A percentile compares a stretch with the other conserved stretches of the same genome.
These are phyloP conservation scores for Lysiphlebus fabarum DNA, from an alignment of 1,140 invertebrate species.

Conservation along the genomic window DNA sequence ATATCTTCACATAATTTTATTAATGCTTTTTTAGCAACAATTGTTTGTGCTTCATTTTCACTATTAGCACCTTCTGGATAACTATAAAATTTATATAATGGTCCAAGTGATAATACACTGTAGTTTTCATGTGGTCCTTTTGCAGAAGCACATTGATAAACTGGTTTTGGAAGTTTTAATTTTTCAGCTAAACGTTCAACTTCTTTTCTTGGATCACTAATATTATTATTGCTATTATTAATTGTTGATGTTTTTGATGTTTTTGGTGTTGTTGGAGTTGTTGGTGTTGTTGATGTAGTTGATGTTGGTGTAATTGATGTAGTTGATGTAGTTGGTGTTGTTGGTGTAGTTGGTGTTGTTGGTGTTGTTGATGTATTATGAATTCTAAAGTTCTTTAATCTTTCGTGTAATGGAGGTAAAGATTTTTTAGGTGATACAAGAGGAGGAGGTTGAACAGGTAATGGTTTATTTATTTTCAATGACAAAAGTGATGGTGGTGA, in stretches of 20 bases:
- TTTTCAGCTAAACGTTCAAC: conserved; percentile 18
- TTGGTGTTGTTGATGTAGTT: conserved; percentile 26
- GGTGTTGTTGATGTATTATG: conserved; percentile 26
- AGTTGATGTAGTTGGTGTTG: neutral
- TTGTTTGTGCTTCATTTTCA: conserved; percentile 54
- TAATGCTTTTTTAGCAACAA: conserved; percentile 58
- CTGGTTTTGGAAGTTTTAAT: conserved; percentile 28
- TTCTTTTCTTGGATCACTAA: conserved; percentile 32
- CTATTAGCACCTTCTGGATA: conserved; percentile 60
- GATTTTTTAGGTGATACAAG: no score
- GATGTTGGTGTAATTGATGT: no score
- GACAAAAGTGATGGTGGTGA: no score
- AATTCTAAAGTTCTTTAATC: no score
- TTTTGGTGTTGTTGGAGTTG: neutral
- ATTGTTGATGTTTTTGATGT: neutral
- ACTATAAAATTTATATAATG: conserved; percentile 51
- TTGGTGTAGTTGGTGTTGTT: neutral
- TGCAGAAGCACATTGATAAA: conserved; percentile 29
- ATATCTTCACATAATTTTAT: conserved; percentile 44
- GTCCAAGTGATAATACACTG: conserved; percentile 46
- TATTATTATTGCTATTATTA: no score
- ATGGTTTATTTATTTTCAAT: no score
- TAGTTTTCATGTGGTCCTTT: conserved; percentile 13
- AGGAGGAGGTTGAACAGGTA: no score
- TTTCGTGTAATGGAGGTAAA: no score